Percentiles rank a stretch among this genome's conserved stretches.
Conservation (phyloP, 2,797 vertebrate genomes). For the Halcyon smyrnensis region DNA sequence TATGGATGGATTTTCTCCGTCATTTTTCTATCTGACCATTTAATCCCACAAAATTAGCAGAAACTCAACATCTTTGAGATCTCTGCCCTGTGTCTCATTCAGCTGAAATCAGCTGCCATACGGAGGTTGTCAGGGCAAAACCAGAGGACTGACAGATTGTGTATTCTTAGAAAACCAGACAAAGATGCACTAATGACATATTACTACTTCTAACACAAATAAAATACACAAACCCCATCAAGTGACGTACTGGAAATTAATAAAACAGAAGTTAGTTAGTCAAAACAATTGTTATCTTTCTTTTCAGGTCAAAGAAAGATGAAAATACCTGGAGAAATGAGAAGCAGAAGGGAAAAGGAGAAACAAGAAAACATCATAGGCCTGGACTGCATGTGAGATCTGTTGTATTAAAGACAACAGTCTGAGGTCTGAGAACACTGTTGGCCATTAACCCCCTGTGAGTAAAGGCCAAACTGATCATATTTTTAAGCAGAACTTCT, state of each 20-base stretch:
- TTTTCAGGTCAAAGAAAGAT: background rate
- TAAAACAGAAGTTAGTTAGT: background rate
- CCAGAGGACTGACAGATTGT: background rate
- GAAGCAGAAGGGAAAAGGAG: background rate
- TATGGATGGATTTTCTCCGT: background rate
- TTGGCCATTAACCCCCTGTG: background rate
- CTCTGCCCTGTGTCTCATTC: background rate
- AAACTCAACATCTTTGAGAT: background rate
- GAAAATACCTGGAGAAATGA: background rate
- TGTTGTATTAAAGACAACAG: background rate
- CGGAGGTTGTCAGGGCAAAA: background rate
- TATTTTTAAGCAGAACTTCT: background rate
- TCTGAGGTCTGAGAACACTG: background rate
- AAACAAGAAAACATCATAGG: background rate
- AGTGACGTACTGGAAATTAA: background rate
- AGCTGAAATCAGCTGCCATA: background rate
- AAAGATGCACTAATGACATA: background rate
- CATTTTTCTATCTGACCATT: background rate
- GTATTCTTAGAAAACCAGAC: background rate
- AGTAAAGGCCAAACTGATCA: slow-evolving; percentile 2
- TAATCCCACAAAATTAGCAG: background rate
- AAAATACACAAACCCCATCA: background rate
- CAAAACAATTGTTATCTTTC: background rate
- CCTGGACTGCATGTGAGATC: background rate
- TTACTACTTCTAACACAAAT: background rate